phyloP scores from a whole-genome alignment of 2,797 vertebrate genomes.

The Cetoscarus ocellatus region DNA sequence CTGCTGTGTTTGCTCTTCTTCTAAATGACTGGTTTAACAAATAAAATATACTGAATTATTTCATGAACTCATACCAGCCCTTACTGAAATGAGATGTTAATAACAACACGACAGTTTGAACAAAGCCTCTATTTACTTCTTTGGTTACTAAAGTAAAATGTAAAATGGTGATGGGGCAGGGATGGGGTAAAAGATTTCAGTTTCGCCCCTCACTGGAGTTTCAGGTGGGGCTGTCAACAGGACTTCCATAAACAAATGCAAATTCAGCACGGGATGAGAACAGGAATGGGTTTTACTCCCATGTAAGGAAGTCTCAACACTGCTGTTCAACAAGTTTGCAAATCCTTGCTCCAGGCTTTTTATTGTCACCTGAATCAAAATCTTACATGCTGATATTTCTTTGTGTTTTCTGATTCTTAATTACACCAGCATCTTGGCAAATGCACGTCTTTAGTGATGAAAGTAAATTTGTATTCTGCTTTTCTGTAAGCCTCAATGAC shows the following conservation, averaged over 20 bases:
- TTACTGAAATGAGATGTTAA: neutral
- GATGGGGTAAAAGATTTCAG: conserved; percentile 37
- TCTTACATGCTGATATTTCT: too few species aligned
- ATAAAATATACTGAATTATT: too few species aligned
- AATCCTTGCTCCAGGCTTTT: conserved; percentile 3
- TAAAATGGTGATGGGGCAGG: conserved; percentile 16
- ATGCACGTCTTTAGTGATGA: too few species aligned
- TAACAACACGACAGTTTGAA: too few species aligned
- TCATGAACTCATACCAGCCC: neutral
- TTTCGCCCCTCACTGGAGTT: conserved; percentile 34
- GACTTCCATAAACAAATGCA: conserved; percentile 46
- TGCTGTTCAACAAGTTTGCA: neutral
- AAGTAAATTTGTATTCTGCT: too few species aligned
- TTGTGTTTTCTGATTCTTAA: too few species aligned
- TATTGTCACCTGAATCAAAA: too few species aligned
- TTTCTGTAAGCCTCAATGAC: too few species aligned
- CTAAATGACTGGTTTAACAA: too few species aligned
- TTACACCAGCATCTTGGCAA: too few species aligned
- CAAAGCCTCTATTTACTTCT: too few species aligned
- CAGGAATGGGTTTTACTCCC: neutral
- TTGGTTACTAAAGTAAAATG: conserved; percentile 13
- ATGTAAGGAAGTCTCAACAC: conserved; percentile 14
- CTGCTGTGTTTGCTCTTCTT: too few species aligned
- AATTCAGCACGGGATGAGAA: conserved; percentile 26
- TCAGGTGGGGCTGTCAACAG: conserved; percentile 18